phyloP scores from a whole-genome alignment of 2,888 invertebrate genomes.

The Lasioglossum villosulum region DNA sequence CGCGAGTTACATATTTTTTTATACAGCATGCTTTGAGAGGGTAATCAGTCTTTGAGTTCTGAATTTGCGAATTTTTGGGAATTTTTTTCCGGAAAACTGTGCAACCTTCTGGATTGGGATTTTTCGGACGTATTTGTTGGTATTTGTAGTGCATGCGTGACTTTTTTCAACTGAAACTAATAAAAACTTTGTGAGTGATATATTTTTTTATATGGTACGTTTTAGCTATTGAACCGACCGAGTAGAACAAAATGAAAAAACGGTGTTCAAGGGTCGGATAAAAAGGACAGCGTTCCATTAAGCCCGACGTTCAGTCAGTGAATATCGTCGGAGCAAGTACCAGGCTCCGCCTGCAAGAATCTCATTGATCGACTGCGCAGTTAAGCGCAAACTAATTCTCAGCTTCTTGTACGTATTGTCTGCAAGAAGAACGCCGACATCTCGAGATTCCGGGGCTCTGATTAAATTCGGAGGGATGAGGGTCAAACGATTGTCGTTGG shows the following conservation, averaged over 20 bases:
- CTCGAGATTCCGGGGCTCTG: slow-evolving; percentile 47
- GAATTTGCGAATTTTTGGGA: too few relatives aligned
- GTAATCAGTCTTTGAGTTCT: too few relatives aligned
- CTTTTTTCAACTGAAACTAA: too few relatives aligned
- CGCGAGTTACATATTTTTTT: too few relatives aligned
- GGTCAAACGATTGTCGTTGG: neutral
- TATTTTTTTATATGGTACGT: too few relatives aligned
- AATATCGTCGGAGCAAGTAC: slow-evolving; percentile 5
- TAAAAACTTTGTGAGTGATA: too few relatives aligned
- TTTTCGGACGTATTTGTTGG: too few relatives aligned
- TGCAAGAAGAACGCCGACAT: slow-evolving; percentile 44
- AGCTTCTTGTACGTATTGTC: slow-evolving; percentile 48
- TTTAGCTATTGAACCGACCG: neutral
- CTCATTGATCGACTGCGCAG: slow-evolving; percentile 18
- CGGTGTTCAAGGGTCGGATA: neutral
- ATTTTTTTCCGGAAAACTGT: too few relatives aligned
- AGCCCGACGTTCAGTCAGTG: neutral
- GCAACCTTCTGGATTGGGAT: too few relatives aligned
- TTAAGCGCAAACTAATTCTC: slow-evolving; percentile 67
- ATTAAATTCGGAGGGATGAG: slow-evolving; percentile 59
- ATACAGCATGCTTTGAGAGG: too few relatives aligned
- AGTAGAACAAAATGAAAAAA: neutral
- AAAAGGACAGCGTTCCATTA: neutral
- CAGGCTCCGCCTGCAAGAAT: slow-evolving; percentile 30
- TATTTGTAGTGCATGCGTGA: too few relatives aligned